Evolutionary conservation across 1,140 invertebrate genomes (phyloP).

Genomic region (Pararge aegeria): DNA sequence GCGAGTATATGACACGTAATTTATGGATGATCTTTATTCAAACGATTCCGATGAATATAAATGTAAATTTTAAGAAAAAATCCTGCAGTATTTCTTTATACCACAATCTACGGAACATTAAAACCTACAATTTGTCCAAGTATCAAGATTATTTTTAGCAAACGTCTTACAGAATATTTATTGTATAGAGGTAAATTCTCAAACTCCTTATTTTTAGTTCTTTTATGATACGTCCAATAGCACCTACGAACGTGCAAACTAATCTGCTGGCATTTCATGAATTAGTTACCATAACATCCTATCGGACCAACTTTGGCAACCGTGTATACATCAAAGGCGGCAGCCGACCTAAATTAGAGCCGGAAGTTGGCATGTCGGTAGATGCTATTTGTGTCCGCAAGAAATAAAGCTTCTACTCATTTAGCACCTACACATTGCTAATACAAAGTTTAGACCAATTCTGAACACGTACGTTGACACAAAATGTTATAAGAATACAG

Average conservation of each 20-base stretch:
- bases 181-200: slow-evolving; percentile 21
- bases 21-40: not conserved
- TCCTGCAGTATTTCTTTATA: not conserved
- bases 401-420: slow-evolving; percentile 20
- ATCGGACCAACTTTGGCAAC: too few relatives aligned
- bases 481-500: slow-evolving; percentile 19
- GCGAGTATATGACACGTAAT: not conserved
- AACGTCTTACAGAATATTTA: slow-evolving; percentile 2
- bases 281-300: too few relatives aligned
- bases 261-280: too few relatives aligned
- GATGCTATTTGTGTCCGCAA: not conserved
- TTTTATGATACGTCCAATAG: slow-evolving; percentile 6
- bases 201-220: slow-evolving; percentile 14
- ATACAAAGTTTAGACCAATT: slow-evolving; percentile 54
- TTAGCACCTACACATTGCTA: slow-evolving; percentile 57
- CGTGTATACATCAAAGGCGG: too few relatives aligned
- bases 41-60: not conserved
- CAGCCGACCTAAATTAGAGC: not conserved
- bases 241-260: not conserved
- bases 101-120: not conserved
- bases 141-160: slow-evolving; percentile 6
- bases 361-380: not conserved
- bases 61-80: not conserved
- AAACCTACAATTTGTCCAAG: slow-evolving; percentile 9
- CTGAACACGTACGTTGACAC: slow-evolving; percentile 59